phyloP scores from a whole-genome alignment of 2,888 invertebrate genomes.

The Phortica okadai region DNA sequence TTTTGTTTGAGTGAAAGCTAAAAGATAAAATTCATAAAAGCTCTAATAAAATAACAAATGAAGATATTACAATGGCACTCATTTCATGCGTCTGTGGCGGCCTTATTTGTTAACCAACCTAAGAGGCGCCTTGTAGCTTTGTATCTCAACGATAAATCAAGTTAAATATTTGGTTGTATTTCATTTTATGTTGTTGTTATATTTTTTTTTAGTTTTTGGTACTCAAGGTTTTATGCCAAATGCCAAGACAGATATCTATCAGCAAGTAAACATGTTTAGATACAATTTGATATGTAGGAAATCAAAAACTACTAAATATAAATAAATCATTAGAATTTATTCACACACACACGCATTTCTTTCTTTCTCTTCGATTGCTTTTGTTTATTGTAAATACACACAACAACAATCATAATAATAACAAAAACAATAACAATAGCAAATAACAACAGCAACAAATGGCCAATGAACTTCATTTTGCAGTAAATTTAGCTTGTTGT shows the following conservation, averaged over 20 bases:
- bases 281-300: background rate
- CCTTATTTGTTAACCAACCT: too few relatives aligned
- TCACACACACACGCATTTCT: background rate
- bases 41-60: background rate
- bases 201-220: background rate
- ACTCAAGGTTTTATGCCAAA: background rate
- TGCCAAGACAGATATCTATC: background rate
- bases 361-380: background rate
- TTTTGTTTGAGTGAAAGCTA: background rate
- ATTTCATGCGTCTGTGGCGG: too few relatives aligned
- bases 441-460: conserved; percentile 34
- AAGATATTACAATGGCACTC: too few relatives aligned
- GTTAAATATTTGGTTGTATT: background rate
- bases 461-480: conserved; percentile 50
- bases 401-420: conserved; percentile 8
- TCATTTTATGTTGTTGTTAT: background rate
- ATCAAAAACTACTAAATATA: background rate
- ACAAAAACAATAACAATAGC: background rate
- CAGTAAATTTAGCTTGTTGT: background rate
- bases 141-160: too few relatives aligned
- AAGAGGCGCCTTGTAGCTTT: too few relatives aligned
- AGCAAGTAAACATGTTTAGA: background rate
- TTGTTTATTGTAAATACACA: background rate
- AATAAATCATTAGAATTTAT: background rate
- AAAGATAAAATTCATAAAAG: background rate